Evolutionary conservation across 2,113 vertebrate genomes (phyloP).

Genomic region (Bostrychus sinensis): DNA sequence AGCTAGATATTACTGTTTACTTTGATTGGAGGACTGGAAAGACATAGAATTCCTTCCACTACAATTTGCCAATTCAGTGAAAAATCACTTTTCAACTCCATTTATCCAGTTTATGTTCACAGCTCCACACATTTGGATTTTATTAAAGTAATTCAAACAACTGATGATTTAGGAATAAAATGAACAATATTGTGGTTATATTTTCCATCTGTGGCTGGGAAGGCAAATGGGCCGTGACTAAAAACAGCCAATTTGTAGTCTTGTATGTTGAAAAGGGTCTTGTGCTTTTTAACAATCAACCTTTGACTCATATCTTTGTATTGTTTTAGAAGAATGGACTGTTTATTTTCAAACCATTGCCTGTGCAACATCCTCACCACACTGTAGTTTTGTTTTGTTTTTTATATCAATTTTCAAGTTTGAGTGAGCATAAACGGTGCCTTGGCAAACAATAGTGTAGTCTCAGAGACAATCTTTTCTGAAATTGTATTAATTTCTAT

Average conservation of each 20-base stretch:
- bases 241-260: neutral
- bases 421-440: too few relatives aligned
- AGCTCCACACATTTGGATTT: neutral
- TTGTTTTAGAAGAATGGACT: too few relatives aligned
- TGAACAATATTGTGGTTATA: neutral
- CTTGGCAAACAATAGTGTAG: too few relatives aligned
- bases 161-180: neutral
- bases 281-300: neutral
- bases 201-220: neutral
- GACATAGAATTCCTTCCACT: neutral
- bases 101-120: neutral
- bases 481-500: too few relatives aligned
- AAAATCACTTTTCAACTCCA: neutral
- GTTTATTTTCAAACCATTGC: neutral
- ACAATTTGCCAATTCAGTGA: neutral
- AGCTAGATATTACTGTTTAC: too few relatives aligned
- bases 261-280: neutral
- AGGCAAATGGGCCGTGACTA: neutral
- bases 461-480: too few relatives aligned
- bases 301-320: too few relatives aligned
- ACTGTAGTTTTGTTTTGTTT: too few relatives aligned
- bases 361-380: too few relatives aligned
- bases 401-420: too few relatives aligned
- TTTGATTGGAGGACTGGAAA: neutral
- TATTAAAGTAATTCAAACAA: neutral